Evolutionary conservation across 2,797 vertebrate species (phyloP).

Genomic region (Melanotaenia parkinsoni): DNA sequence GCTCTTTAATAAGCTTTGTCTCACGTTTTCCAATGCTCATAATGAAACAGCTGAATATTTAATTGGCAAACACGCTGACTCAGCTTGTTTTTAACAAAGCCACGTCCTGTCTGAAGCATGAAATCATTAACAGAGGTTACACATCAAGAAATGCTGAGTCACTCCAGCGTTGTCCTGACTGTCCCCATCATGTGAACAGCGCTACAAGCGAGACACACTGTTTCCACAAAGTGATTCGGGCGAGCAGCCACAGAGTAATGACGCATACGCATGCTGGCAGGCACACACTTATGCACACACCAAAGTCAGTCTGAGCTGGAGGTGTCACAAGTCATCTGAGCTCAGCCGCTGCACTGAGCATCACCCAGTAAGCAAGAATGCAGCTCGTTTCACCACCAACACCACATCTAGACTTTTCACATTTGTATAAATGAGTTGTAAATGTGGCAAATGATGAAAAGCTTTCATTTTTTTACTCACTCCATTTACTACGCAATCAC

Average conservation of each 20-base stretch:
- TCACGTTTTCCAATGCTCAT: not conserved
- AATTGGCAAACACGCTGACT: not conserved
- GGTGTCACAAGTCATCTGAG: slow-evolving; percentile 26
- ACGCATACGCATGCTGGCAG: slow-evolving; percentile 38
- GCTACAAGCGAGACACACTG: slow-evolving; percentile 8
- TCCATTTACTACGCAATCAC: not conserved
- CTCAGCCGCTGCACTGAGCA: slow-evolving; percentile 2
- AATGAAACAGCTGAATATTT: not conserved
- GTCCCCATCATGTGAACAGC: slow-evolving; percentile 27
- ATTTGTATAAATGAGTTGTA: not conserved
- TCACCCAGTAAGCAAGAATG: not conserved
- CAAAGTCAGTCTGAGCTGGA: slow-evolving; percentile 11
- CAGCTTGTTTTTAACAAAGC: not conserved
- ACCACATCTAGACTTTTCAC: no score
- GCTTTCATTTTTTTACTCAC: not conserved
- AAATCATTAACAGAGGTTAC: not conserved
- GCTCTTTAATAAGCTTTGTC: not conserved
- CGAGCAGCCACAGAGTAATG: slow-evolving; percentile 23
- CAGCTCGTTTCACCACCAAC: not conserved
- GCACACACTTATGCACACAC: slow-evolving; percentile 6
- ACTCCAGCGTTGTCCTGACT: slow-evolving; percentile 1
- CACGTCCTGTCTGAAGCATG: not conserved
- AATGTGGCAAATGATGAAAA: not conserved
- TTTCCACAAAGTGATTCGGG: slow-evolving; percentile 46
- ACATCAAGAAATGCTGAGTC: slow-evolving; percentile 32